Base-by-base conservation (phyloP, 2,888 invertebrate genomes). In the Phlogophora meticulosa region DNA sequence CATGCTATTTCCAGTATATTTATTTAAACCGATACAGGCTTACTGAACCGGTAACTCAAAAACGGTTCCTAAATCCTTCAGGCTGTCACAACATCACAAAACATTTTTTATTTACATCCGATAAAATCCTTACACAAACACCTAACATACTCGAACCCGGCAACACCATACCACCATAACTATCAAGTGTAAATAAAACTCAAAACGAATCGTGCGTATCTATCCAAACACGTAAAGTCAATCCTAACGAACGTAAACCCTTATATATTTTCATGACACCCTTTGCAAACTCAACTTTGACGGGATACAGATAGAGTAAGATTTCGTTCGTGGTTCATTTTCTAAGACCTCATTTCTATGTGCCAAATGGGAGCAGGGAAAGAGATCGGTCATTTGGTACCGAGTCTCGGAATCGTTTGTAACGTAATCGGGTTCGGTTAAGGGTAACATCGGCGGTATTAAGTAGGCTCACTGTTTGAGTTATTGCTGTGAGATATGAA, bases 331-430 rank as follows among this genome's bases (percentile, higher is more conserved):
- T 1, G 22, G 4, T 9, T 5, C 56, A 17, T 42, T 49, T 69
- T 71, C 46, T 65, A 60, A 79, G 68, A 74, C 55, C 62, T 62
- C 76, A 55, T 76, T 80, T 63, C 59, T 80, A 67, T 61, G 57
- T 75, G 56, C 59, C 63, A 63, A 80, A 80, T 76, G 66, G 71
- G 58, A 80, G 72, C 52, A 70, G 72, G 76, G 62, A 69, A 78
- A 78, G 64, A 76, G 77, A 82, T 82, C 82, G 82, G 77, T 82
- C 84, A 84, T 82, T 84, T 76, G 73, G 76, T 72, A 74, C 70
- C 67, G 75, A 71, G 70, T 62, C 49, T 63, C 28, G 76, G 64
- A 62, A 73, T 83, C 80, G 80, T 85, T 85, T 84, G 84, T 84
- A 85, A 78, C 68, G 72, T 78, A 77, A 83, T 85, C 84, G 80